Evolutionary conservation across 1,140 invertebrate genomes (phyloP), one percentile per base, ranked within the genome.

Genomic region (Chymomyza costata): DNA sequence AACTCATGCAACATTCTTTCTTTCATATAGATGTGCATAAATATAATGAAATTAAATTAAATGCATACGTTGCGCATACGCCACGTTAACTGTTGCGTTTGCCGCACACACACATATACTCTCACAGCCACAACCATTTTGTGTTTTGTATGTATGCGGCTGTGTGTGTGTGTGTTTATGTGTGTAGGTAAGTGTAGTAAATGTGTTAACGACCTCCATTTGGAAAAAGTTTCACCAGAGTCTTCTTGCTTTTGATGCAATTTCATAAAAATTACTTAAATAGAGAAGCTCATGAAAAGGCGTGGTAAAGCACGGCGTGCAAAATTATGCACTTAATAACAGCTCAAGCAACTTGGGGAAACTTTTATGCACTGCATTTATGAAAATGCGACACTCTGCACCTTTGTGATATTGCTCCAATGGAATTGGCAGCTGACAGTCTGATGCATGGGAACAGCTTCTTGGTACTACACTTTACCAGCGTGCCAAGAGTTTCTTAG

Each of bases 41-140:
- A 78, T 80, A 78, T 78, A 78, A 78, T 78, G 71, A 78, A 78
- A 78, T 78, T 78, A 78, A 78, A 78, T 80, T 78, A 80, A 78
- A 78, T 78, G 71, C 71, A 80, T 80, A 80, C 73, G 73, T 78
- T 78, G 71, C 71, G 73, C 71, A 78, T 78, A 78, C 71, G 71
- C 73, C 71, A 67, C 73, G 73, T 78, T 78, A 78, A 78, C 71
- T 78, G 71, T 78, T 78, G 71, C 71, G 71, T 54, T n/a, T 66
- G 66, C 47, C 19, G 48, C 49, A 45, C 32, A 48, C 18, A 40
- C 43, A 10, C 11, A 31, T 19, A 18, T 46, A 15, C n/a, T 5
- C 16, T 49, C 25, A 8, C 28, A 19, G 8, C 37, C 6, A 14
- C 10, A 8, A n/a, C n/a, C n/a, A n/a, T n/a, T n/a, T n/a, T n/a